Percentiles rank a stretch among this genome's conserved stretches.
phyloP scores from a whole-genome alignment of 1,140 invertebrate species.

The Trypoxylus dichotomus region DNA sequence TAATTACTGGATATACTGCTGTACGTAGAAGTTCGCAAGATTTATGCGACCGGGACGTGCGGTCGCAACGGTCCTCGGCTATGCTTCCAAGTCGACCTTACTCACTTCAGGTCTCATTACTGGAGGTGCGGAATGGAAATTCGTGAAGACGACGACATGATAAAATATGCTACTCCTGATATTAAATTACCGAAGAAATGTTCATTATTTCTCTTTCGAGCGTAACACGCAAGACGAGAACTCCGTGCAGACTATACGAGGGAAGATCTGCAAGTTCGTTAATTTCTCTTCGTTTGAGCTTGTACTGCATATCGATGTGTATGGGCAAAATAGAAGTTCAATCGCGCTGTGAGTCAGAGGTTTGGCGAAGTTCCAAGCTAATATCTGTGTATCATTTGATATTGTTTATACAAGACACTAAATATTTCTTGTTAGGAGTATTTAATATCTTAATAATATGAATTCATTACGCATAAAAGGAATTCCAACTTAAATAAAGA shows the following conservation, averaged over 20 bases:
- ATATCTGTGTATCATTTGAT: no score
- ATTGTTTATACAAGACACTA: no score
- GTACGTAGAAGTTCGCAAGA: not conserved
- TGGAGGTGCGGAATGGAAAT: not conserved
- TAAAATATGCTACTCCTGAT: not conserved
- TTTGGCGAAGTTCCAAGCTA: no score
- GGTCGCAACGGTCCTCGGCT: not conserved
- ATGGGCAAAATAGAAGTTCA: no score
- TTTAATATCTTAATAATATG: no score
- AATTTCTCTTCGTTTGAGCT: no score
- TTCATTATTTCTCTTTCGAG: slow-evolving; percentile 3
- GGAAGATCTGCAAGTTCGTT: no score
- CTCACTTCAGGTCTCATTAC: not conserved
- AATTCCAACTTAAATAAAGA: no score
- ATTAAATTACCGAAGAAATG: not conserved
- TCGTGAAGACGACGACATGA: not conserved
- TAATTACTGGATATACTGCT: not conserved
- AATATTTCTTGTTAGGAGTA: no score
- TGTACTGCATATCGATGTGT: no score
- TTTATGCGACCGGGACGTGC: not conserved
- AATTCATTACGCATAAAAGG: no score
- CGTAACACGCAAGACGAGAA: not conserved
- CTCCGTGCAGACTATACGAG: not conserved
- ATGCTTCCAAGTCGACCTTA: not conserved
- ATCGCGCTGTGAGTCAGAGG: no score